These are phyloP conservation scores for Scotopteryx bipunctaria DNA, from an alignment of 2,888 invertebrate species.

Conservation along the genomic window DNA sequence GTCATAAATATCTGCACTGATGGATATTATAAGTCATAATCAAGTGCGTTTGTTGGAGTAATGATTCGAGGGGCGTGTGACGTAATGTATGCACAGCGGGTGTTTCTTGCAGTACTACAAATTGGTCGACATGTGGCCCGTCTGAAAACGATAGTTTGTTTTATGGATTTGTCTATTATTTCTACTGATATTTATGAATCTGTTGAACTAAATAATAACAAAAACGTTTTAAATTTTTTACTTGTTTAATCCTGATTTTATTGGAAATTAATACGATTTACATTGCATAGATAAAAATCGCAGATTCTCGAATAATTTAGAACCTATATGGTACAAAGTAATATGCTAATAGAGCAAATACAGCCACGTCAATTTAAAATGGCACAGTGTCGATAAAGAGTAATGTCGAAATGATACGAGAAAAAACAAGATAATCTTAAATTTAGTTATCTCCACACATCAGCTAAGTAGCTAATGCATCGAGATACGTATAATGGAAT, in stretches of 20 bases:
- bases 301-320: too few relatives aligned
- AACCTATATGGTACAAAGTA: too few relatives aligned
- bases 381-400: too few relatives aligned
- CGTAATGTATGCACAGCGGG: constrained; percentile 78
- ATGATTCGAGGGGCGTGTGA: constrained; percentile 69
- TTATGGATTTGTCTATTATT: constrained; percentile 30
- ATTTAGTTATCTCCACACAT: constrained; percentile 52
- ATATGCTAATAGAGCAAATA: too few relatives aligned
- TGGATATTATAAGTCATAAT: constrained; percentile 66
- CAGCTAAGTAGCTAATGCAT: constrained; percentile 68
- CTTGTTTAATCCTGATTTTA: too few relatives aligned
- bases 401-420: not conserved
- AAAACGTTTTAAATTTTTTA: too few relatives aligned
- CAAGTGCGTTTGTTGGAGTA: constrained; percentile 73
- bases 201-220: constrained; percentile 5
- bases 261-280: too few relatives aligned
- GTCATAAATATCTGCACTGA: constrained; percentile 32
- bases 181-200: not conserved
- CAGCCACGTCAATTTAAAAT: too few relatives aligned
- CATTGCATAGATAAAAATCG: too few relatives aligned
- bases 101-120: constrained; percentile 62
- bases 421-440: constrained; percentile 29
- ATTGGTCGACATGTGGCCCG: constrained; percentile 75
- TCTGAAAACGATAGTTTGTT: constrained; percentile 31
- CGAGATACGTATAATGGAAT: constrained; percentile 76